A percentile compares a stretch with the other conserved stretches of the same genome.
Evolutionary conservation across 2,888 invertebrate genomes (phyloP).

Genomic region (Willowsia nigromaculata): DNA sequence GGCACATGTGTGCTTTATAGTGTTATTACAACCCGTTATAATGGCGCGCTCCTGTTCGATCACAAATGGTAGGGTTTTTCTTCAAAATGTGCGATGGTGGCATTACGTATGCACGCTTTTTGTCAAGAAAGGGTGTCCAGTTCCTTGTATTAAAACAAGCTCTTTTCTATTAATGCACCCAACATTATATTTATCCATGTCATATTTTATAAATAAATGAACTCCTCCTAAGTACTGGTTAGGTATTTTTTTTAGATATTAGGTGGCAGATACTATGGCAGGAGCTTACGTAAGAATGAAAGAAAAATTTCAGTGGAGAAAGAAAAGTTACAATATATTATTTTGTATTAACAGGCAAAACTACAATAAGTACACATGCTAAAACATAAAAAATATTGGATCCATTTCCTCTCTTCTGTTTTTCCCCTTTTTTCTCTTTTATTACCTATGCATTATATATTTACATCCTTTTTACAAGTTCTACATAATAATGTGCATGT

Average conservation of each 20-base stretch:
- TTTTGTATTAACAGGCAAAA: constrained; percentile 50
- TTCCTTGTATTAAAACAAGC: constrained; percentile 23
- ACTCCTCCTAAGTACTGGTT: constrained; percentile 16
- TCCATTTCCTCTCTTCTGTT: constrained; percentile 55
- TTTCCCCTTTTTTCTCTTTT: constrained; percentile 35
- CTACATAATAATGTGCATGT: not conserved
- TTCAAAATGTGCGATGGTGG: not conserved
- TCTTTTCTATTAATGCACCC: not conserved
- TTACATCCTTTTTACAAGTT: not conserved
- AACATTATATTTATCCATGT: constrained; percentile 42
- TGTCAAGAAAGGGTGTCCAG: constrained; percentile 44
- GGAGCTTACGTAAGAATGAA: not conserved
- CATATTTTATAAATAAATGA: constrained; percentile 47
- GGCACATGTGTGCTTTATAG: not conserved
- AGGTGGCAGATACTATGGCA: not conserved
- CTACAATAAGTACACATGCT: constrained; percentile 23
- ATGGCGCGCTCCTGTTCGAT: not conserved
- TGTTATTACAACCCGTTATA: not conserved
- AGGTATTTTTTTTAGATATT: not conserved
- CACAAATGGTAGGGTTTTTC: not conserved
- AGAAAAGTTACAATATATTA: constrained; percentile 7
- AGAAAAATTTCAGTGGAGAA: not conserved
- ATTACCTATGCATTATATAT: constrained; percentile 42
- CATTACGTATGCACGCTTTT: not conserved
- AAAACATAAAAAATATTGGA: constrained; percentile 57